phyloP scores from a whole-genome alignment of 2,113 vertebrate genomes.

The Sorex araneus region DNA sequence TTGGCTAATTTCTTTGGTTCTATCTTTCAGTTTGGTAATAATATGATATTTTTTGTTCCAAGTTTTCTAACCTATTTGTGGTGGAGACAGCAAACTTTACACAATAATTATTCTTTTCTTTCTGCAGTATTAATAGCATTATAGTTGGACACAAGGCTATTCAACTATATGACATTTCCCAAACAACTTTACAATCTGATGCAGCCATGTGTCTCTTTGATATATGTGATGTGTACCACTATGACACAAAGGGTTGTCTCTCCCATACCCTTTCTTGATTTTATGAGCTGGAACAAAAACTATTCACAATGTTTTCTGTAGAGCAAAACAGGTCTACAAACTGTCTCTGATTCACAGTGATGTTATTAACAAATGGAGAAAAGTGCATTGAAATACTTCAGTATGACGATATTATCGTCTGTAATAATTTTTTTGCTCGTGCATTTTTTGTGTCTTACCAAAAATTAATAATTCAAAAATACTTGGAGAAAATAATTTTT shows the following conservation, averaged over 20 bases:
- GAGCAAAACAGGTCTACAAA: no score
- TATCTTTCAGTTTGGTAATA: neutral
- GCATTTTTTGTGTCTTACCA: neutral
- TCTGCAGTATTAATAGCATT: neutral
- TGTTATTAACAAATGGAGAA: neutral
- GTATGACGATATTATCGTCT: no score
- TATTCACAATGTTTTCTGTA: neutral
- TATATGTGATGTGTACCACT: no score
- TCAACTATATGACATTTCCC: neutral
- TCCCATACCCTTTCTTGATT: neutral
- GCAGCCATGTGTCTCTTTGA: neutral
- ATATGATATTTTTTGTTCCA: neutral
- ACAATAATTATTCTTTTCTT: neutral
- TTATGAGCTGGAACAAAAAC: neutral
- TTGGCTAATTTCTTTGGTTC: slow-evolving; percentile 28
- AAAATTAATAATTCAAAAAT: slow-evolving; percentile 25
- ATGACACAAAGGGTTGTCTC: neutral
- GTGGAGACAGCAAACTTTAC: neutral
- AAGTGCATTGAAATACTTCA: neutral
- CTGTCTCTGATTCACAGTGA: neutral
- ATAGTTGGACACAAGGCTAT: neutral
- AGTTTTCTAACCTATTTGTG: neutral
- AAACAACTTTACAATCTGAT: neutral
- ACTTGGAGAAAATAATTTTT: neutral
- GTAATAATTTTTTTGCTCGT: no score